These are phyloP conservation scores for Otis tarda DNA, from an alignment of 2,113 vertebrate species.

Conservation along the genomic window DNA sequence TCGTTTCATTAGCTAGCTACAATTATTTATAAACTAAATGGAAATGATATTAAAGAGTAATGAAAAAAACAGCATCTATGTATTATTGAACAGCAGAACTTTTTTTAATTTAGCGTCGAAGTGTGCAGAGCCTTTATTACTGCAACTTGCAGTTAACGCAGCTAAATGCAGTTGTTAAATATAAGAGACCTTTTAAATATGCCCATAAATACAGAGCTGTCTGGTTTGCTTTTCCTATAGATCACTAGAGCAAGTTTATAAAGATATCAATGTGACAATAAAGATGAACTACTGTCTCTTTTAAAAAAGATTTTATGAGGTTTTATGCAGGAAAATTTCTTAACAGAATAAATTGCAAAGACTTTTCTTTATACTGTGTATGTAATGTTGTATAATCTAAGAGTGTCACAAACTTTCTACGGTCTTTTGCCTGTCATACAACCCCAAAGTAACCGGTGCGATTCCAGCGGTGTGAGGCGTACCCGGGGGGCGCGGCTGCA, in stretches of 20 bases:
- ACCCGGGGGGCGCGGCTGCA: background rate
- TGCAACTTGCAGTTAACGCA: slow-evolving; percentile 72
- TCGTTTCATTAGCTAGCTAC: slow-evolving; percentile 88
- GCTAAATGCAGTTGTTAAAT: slow-evolving; percentile 76
- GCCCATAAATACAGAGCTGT: slow-evolving; percentile 63
- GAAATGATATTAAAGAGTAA: slow-evolving; percentile 83
- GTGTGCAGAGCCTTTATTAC: slow-evolving; percentile 71
- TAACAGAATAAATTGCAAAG: slow-evolving; percentile 2
- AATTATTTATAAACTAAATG: slow-evolving; percentile 93
- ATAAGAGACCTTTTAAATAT: slow-evolving; percentile 66
- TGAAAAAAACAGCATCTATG: slow-evolving; percentile 73
- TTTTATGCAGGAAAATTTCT: slow-evolving; percentile 27
- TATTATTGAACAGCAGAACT: slow-evolving; percentile 80
- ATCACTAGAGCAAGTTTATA: slow-evolving; percentile 67
- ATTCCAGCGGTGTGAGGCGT: background rate
- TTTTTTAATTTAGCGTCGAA: slow-evolving; percentile 75
- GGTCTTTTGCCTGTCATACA: background rate
- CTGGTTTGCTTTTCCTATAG: slow-evolving; percentile 59
- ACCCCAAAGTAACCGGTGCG: background rate
- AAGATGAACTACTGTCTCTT: slow-evolving; percentile 54
- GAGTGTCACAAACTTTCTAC: background rate
- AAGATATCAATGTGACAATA: slow-evolving; percentile 59
- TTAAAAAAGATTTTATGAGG: slow-evolving; percentile 12
- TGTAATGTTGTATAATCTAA: background rate
- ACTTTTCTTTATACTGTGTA: background rate